A percentile compares a stretch with the other conserved stretches of the same genome.
Conservation (phyloP, 2,113 vertebrate species). For the Tetrao urogallus region DNA sequence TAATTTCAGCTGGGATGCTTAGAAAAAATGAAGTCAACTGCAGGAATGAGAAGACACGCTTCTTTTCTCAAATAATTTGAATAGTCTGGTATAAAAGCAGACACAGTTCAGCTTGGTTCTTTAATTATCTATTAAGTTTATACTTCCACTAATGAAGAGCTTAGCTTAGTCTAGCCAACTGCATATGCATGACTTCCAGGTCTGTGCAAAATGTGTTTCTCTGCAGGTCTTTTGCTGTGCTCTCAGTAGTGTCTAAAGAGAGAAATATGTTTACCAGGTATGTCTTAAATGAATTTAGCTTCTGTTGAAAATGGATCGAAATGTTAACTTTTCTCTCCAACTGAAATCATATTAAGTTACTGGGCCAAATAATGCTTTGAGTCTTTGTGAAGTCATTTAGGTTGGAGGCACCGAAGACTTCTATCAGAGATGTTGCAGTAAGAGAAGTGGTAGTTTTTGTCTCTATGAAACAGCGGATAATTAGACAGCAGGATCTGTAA, state of each 20-base stretch:
- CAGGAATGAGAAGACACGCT: constrained; percentile 15
- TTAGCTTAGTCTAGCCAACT: constrained; percentile 65
- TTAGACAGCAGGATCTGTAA: neutral
- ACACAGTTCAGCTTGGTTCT: constrained; percentile 38
- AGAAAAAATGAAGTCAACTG: neutral
- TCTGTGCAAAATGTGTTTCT: constrained; percentile 56
- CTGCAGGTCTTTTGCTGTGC: constrained; percentile 56
- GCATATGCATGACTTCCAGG: constrained; percentile 69
- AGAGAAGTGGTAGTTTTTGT: neutral
- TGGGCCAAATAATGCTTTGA: neutral
- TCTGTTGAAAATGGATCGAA: constrained; percentile 58
- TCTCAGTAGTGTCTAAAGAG: constrained; percentile 45
- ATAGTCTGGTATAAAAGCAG: constrained; percentile 52
- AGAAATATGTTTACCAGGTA: neutral
- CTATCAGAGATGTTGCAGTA: neutral
- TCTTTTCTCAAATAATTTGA: constrained; percentile 56
- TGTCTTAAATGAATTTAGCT: constrained; percentile 65
- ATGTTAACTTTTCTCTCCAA: constrained; percentile 50
- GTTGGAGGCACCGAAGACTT: neutral
- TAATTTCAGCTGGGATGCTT: neutral
- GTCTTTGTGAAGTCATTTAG: neutral
- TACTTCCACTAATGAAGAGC: constrained; percentile 67
- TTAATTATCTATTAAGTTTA: constrained; percentile 64
- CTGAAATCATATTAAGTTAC: neutral
- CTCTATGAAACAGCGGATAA: neutral